Evolutionary conservation across 2,888 invertebrate genomes (phyloP).

Genomic region (Hydropsyche betteni): DNA sequence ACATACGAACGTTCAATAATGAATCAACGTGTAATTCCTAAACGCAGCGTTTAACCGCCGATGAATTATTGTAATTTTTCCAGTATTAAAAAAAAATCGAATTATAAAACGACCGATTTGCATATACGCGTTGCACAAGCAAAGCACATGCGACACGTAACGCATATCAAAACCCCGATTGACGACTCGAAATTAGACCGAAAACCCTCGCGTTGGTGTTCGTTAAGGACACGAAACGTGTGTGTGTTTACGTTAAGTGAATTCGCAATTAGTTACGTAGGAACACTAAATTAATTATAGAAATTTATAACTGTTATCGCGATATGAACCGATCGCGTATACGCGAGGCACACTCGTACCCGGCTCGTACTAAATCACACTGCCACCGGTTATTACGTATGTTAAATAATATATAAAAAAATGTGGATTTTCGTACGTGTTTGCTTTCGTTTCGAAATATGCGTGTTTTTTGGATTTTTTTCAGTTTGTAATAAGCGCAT

Average conservation of each 20-base stretch:
- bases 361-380: slow-evolving; percentile 39
- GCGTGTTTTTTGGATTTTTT: slow-evolving; percentile 2
- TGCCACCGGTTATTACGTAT: slow-evolving; percentile 35
- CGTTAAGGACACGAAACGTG: too few species aligned
- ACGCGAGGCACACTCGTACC: neutral
- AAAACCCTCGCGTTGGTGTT: neutral
- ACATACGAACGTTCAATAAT: neutral
- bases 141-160: neutral
- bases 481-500: neutral
- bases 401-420: slow-evolving; percentile 2
- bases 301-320: slow-evolving; percentile 41
- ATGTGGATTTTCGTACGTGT: slow-evolving; percentile 39
- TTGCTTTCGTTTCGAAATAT: slow-evolving; percentile 12
- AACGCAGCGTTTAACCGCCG: neutral
- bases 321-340: slow-evolving; percentile 18
- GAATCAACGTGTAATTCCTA: slow-evolving; percentile 19
- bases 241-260: slow-evolving; percentile 27
- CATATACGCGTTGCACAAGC: slow-evolving; percentile 1
- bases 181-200: slow-evolving; percentile 17
- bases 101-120: neutral
- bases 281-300: slow-evolving; percentile 41
- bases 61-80: neutral
- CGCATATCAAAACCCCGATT: slow-evolving; percentile 4
- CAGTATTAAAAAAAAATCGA: neutral
- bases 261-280: slow-evolving; percentile 36